These are phyloP conservation scores for Thamnophis sirtalis DNA, from an alignment of 2,113 vertebrate species.

Conservation along the genomic window DNA sequence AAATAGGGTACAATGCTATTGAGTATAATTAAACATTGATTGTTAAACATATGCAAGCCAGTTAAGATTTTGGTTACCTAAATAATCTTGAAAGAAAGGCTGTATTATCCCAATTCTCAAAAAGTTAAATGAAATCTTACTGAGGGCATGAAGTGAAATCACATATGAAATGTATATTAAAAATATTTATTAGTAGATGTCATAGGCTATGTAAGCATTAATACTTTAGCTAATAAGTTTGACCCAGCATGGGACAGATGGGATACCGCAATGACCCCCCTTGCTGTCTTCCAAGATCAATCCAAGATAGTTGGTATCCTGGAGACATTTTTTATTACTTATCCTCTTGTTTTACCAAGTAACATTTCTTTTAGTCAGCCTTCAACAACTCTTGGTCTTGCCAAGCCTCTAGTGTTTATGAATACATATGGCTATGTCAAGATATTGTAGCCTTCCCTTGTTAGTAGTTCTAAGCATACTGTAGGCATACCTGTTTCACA, in stretches of 20 bases:
- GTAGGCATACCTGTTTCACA: background rate
- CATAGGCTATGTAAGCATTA: background rate
- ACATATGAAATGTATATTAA: background rate
- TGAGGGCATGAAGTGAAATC: background rate
- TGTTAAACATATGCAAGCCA: background rate
- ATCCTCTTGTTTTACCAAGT: background rate
- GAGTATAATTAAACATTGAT: background rate
- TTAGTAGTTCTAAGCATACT: background rate
- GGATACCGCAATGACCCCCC: background rate
- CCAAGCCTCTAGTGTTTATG: background rate
- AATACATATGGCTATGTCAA: background rate
- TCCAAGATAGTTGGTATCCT: background rate
- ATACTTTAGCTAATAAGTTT: background rate
- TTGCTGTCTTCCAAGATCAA: background rate
- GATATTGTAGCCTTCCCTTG: too few relatives aligned
- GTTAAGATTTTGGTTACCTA: background rate
- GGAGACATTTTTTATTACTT: background rate
- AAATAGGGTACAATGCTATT: background rate
- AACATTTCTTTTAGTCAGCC: background rate
- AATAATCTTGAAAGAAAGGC: background rate
- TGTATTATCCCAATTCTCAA: background rate
- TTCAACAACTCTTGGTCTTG: background rate
- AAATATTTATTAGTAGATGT: background rate
- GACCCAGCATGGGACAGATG: too few relatives aligned
- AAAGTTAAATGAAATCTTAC: background rate